A percentile compares a stretch with the other conserved stretches of the same genome.
phyloP scores from a whole-genome alignment of 2,113 vertebrate species.

The Sinosuthora webbiana region DNA sequence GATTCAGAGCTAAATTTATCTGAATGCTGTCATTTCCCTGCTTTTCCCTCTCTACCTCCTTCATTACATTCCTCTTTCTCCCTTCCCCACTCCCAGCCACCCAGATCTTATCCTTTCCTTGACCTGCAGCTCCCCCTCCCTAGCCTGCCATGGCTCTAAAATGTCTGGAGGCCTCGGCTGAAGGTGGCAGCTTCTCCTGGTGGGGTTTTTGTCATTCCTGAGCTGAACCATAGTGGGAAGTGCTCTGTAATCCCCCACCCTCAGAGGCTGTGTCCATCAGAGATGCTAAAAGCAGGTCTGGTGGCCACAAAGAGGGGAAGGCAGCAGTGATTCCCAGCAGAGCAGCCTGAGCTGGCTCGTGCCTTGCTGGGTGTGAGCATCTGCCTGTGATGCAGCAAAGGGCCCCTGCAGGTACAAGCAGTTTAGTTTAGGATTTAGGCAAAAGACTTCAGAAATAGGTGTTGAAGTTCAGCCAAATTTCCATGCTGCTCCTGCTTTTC shows the following conservation, averaged over 20 bases:
- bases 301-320: neutral
- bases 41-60: constrained; percentile 52
- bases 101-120: constrained; percentile 65
- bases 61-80: constrained; percentile 49
- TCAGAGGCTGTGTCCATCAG: neutral
- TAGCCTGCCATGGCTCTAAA: neutral
- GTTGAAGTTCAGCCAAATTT: neutral
- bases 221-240: neutral
- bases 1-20: constrained; percentile 64
- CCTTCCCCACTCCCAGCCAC: constrained; percentile 43
- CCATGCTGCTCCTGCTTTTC: neutral
- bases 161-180: neutral
- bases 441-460: neutral
- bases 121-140: constrained; percentile 60
- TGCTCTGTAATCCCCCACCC: neutral
- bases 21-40: constrained; percentile 58
- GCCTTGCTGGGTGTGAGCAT: neutral
- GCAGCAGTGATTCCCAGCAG: neutral
- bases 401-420: neutral
- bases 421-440: neutral
- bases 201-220: neutral
- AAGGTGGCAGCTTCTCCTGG: neutral
- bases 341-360: neutral
- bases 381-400: neutral
- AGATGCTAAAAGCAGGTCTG: neutral